Percentiles rank a stretch among this genome's conserved stretches.
phyloP scores from a whole-genome alignment of 2,113 vertebrate species.

The Plecotus auritus region DNA sequence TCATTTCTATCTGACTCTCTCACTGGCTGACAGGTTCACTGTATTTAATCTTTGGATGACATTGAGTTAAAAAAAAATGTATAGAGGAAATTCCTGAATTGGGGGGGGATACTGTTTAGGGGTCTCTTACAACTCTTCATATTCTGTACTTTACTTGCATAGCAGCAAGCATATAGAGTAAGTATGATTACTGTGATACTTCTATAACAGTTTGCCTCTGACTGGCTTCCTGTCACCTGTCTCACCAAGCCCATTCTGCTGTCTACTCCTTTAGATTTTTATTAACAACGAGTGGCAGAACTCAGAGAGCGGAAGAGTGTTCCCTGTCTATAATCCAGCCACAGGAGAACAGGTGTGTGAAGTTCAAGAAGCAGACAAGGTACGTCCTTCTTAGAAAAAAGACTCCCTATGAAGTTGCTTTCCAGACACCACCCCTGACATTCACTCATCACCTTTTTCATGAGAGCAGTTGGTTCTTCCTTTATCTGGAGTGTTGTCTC shows the following conservation, averaged over 20 bases:
- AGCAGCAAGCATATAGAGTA: background rate
- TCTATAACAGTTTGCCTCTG: background rate
- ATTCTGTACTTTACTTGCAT: background rate
- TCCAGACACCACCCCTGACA: background rate
- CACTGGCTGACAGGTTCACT: background rate
- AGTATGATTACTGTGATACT: background rate
- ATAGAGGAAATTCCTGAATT: background rate
- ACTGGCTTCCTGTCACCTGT: background rate
- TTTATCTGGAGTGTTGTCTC: background rate
- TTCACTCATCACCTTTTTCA: background rate
- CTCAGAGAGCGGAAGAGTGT: slow-evolving; percentile 92
- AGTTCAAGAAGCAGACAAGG: slow-evolving; percentile 98
- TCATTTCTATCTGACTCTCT: background rate
- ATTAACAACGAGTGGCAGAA: slow-evolving; percentile 99
- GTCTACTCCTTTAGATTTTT: slow-evolving; percentile 88
- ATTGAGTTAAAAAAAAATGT: background rate
- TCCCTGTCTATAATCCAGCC: slow-evolving; percentile 92
- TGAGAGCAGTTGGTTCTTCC: background rate
- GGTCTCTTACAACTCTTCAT: background rate
- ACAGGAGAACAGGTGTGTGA: slow-evolving; percentile 97
- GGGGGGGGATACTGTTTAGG: background rate
- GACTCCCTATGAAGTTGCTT: background rate
- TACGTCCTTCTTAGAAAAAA: slow-evolving; percentile 65
- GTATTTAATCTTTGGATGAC: background rate
- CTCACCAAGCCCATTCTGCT: slow-evolving; percentile 10